A percentile compares a stretch with the other conserved stretches of the same genome.
Evolutionary conservation across 2,113 vertebrate species (phyloP).

Genomic region (Eulacestoma nigropectus): DNA sequence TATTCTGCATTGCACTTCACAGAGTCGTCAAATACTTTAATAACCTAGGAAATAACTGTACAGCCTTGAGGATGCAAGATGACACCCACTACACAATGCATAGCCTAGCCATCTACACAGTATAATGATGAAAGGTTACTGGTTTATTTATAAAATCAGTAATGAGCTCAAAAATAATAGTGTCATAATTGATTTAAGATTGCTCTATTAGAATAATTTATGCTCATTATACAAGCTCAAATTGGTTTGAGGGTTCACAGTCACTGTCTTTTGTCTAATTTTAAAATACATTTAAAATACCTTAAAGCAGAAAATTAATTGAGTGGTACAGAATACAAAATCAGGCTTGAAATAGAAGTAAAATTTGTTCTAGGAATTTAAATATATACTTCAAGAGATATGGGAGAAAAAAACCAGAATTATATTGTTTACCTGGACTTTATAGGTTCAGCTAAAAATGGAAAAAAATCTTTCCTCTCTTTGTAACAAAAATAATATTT

Average conservation of each 20-base stretch:
- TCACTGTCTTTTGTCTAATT: slow-evolving; percentile 44
- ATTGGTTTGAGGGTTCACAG: slow-evolving; percentile 47
- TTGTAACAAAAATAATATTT: neutral
- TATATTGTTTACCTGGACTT: neutral
- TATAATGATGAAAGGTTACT: slow-evolving; percentile 25
- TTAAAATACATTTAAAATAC: slow-evolving; percentile 41
- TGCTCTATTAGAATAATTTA: slow-evolving; percentile 60
- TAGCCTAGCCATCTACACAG: neutral
- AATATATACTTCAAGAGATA: neutral
- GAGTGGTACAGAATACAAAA: neutral
- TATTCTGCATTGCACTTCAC: neutral
- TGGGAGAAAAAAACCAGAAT: neutral
- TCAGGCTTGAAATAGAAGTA: neutral
- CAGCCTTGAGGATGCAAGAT: neutral
- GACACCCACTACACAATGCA: neutral
- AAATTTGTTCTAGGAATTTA: neutral
- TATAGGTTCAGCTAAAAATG: neutral
- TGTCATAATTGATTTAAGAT: slow-evolving; percentile 63
- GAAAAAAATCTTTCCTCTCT: neutral
- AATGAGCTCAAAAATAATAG: slow-evolving; percentile 49
- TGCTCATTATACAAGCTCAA: slow-evolving; percentile 41
- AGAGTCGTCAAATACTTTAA: neutral
- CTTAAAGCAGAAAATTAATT: slow-evolving; percentile 40
- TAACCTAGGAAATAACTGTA: neutral
- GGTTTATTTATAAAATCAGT: slow-evolving; percentile 58